phyloP scores from a whole-genome alignment of 2,113 vertebrate species.

The Periophthalmus modestus region DNA sequence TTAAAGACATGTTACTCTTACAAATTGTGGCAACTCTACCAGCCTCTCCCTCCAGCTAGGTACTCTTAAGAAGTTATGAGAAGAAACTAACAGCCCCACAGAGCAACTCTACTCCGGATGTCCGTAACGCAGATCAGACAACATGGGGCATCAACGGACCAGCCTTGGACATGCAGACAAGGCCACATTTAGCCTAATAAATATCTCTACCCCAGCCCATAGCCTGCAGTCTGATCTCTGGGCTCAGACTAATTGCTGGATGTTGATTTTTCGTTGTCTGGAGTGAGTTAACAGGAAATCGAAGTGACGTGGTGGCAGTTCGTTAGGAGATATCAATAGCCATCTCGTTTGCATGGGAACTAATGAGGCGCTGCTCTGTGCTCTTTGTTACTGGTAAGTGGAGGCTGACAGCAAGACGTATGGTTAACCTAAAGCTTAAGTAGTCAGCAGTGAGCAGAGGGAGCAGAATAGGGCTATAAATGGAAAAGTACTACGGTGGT shows the following conservation, averaged over 20 bases:
- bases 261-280: conserved; percentile 65
- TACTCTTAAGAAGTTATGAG: background rate
- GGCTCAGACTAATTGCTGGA: conserved; percentile 55
- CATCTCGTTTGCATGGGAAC: conserved; percentile 62
- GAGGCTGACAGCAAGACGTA: conserved; percentile 47
- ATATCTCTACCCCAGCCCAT: conserved; percentile 19
- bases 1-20: too few relatives aligned
- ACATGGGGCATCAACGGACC: conserved; percentile 6
- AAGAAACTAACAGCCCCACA: too few relatives aligned
- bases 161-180: background rate
- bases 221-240: conserved; percentile 31
- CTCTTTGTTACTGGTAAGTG: conserved; percentile 57
- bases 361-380: conserved; percentile 51
- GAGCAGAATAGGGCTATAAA: background rate
- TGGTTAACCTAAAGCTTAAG: conserved; percentile 23
- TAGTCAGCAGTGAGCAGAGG: background rate
- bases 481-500: background rate
- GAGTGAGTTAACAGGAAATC: conserved; percentile 66
- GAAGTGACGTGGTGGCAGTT: conserved; percentile 63
- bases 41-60: background rate
- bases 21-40: too few relatives aligned
- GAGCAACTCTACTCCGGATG: too few relatives aligned
- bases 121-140: conserved; percentile 11
- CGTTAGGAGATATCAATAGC: conserved; percentile 67
- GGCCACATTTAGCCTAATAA: conserved; percentile 50